Base-by-base conservation (phyloP, 2,888 invertebrate species). In the Platycheirus albimanus region DNA sequence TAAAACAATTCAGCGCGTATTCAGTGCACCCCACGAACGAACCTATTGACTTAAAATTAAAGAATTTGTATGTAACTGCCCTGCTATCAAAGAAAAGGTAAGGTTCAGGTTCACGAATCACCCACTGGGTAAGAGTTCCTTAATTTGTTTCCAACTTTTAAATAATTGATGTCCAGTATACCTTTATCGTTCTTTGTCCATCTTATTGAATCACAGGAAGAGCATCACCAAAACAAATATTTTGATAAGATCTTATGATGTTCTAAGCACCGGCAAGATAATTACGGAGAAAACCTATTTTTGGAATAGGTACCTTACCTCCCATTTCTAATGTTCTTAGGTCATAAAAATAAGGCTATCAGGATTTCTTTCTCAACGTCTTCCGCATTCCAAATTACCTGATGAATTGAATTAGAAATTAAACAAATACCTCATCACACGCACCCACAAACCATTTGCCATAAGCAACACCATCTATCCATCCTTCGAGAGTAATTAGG, bases 381-480 rank as follows among this genome's bases (percentile, higher is more conserved):
- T n/a, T 15, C 7, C n/a, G 5, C 24, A 24, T 6, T 24, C 6
- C 24, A 24, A 75, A 64, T 71, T 66, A 71, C 66, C 58, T 76
- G 66, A 71, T 71, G 70, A 71, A 71, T 71, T 71, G 69, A 79
- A 79, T 79, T 52, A 45, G 61, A 24, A 72, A 51, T 67, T 61
- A 47, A 43, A 38, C 56, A 36, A 69, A 58, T 28, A 33, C 36
- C 20, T 51, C 36, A 13, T 38, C 47, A 54, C 64, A 30, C 66
- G 36, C 15, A 36, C 45, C 71, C 15, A 41, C 54, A 47, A 72
- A 41, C 33, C 43, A 64, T 71, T n/a, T 51, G 10, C 36, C n/a
- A n/a, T n/a, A n/a, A 8, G 10, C 54, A 54, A 13, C 36, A 38
- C 45, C 58, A 41, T 33, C 1, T 8, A 3, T 24, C 45, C 58